Percentiles rank a stretch among this genome's conserved stretches.
These are phyloP conservation scores for Sturnira hondurensis DNA, from an alignment of 2,113 vertebrate species.

Conservation along the genomic window DNA sequence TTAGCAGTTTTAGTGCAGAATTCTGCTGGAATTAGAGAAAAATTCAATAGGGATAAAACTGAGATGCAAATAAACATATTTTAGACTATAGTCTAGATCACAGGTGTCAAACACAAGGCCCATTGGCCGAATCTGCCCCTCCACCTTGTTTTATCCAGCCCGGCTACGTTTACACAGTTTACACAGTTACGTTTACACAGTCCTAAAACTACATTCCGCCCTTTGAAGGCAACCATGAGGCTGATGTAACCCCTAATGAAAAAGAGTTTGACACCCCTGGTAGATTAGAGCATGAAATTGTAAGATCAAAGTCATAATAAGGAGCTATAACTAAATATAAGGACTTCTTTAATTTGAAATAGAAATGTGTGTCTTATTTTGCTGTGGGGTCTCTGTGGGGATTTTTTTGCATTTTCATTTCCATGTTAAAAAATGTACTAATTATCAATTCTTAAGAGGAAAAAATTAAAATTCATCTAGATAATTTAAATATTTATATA, in stretches of 20 bases:
- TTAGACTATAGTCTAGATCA: constrained; percentile 10
- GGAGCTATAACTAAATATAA: background rate
- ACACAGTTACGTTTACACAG: too few relatives aligned
- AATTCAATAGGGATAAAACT: constrained; percentile 65
- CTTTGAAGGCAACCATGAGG: too few relatives aligned
- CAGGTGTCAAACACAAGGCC: too few relatives aligned
- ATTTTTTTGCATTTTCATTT: background rate
- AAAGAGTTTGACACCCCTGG: too few relatives aligned
- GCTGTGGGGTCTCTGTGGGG: background rate
- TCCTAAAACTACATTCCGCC: too few relatives aligned
- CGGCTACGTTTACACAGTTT: too few relatives aligned
- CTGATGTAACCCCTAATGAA: too few relatives aligned
- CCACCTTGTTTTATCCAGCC: too few relatives aligned
- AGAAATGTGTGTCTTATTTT: background rate
- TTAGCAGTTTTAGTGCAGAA: constrained; percentile 68
- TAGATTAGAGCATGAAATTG: constrained; percentile 56
- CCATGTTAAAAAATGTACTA: background rate
- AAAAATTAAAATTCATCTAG: background rate
- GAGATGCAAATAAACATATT: constrained; percentile 61
- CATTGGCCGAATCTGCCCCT: rapidly evolving
- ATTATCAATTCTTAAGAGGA: background rate
- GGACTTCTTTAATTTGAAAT: background rate
- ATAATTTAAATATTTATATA: background rate
- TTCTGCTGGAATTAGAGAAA: constrained; percentile 69
- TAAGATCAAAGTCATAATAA: constrained; percentile 69